Evolutionary conservation across 2,797 vertebrate genomes (phyloP), one percentile per base, ranked within the genome.

Genomic region (Amblyopsis hoosieri): DNA sequence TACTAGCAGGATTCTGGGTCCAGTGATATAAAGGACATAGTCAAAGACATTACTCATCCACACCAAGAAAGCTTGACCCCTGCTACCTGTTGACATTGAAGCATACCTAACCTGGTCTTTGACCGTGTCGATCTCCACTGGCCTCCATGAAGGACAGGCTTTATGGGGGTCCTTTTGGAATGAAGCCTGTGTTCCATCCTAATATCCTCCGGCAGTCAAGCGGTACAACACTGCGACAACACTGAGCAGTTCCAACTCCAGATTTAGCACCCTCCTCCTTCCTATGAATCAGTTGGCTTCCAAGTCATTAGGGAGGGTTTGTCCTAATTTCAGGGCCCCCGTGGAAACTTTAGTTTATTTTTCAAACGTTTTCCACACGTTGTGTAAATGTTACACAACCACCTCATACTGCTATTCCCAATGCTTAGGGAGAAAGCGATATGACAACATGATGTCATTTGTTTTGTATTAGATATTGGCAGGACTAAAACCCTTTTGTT

Each of bases 301-400:
- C 57, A 79, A 89, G 71, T 82, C 87, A 86, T 86, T 60, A 75
- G 88, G 90, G 90, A 89, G 74, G 68, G 65, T 78, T 90, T 90
- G 90, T 87, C 90, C 87, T 90, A 86, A 85, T 91, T 91, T 89
- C 82, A 77, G 87, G 82, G 85, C 85, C 86, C 85, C 88, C 78
- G 77, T 83, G 83, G 88, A 90, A 89, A 89, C 80, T 85, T 85
- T 23, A 82, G 68, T 75, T 85, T 83, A 88, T 84, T 81, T 29
- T 29, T 29, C 69, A 87, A 81, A 50, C 62, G 79, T 77, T 83
- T 80, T 82, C 11, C 17, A 78, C 68, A 76, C 76, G 74, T 80
- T 85, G 71, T 79, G 73, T 2, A 15, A 77, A 57, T 76, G 67
- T 79, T 78, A 67, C 33, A 17, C 57, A 75, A 72, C 57, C 71